These are phyloP conservation scores for Coryphaenoides rupestris DNA, from an alignment of 2,113 vertebrate genomes.

Conservation along the genomic window DNA sequence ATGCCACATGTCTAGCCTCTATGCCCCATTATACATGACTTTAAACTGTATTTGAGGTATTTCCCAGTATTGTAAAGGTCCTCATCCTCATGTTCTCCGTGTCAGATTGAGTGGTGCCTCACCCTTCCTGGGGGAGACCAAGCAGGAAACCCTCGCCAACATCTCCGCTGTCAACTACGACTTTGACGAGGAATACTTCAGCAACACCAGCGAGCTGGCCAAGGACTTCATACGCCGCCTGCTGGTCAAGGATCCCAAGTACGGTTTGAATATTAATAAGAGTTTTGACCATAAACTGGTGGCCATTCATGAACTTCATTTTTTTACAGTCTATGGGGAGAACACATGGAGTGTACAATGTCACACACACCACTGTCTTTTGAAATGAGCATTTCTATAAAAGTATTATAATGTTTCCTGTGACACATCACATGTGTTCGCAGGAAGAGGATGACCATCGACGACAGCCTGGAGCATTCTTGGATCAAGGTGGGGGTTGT, in stretches of 20 bases:
- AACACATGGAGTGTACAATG: no score
- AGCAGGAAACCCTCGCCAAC: constrained; percentile 96
- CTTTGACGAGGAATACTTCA: constrained; percentile 96
- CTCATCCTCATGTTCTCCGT: not conserved
- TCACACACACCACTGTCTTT: no score
- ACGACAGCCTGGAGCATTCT: constrained; percentile 90
- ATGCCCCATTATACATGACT: not conserved
- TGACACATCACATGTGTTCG: constrained; percentile 17
- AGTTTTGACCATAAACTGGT: no score
- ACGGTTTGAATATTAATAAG: constrained; percentile 31
- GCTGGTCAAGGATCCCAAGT: constrained; percentile 97
- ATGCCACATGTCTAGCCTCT: not conserved
- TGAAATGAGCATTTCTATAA: no score
- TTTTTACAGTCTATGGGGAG: no score
- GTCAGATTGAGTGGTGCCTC: constrained; percentile 89
- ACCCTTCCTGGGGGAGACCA: constrained; percentile 92
- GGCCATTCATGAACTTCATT: no score
- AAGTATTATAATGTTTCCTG: constrained; percentile 15
- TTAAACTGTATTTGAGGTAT: no score
- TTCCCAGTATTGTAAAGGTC: no score
- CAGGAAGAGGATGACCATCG: constrained; percentile 95
- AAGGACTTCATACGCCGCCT: constrained; percentile 97
- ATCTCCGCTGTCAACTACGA: constrained; percentile 96
- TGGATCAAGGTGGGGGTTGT: constrained; percentile 90
- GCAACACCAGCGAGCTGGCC: constrained; percentile 94